These are phyloP conservation scores for Drosophila picticornis DNA, from an alignment of 2,888 invertebrate genomes.

Conservation along the genomic window DNA sequence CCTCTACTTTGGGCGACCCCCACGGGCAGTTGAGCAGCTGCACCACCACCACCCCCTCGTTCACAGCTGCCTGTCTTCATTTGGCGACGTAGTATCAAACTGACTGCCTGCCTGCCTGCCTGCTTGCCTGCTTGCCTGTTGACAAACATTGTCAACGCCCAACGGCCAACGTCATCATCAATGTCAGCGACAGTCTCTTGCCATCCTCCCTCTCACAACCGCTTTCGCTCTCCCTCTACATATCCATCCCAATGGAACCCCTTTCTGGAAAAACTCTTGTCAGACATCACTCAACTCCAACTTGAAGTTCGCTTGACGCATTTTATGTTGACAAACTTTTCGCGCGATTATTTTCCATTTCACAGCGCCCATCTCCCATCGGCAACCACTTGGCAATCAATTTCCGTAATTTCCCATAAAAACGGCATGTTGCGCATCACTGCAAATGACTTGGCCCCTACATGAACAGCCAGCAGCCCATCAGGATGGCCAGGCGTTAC, in stretches of 20 bases:
- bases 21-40: neutral
- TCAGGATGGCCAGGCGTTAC: conserved; percentile 60
- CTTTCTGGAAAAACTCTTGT: conserved; percentile 16
- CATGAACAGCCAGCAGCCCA: conserved; percentile 29
- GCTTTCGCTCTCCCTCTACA: neutral
- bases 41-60: neutral
- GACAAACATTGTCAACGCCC: conserved; percentile 77
- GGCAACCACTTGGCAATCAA: conserved; percentile 66
- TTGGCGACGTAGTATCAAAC: conserved; percentile 26
- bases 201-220: neutral
- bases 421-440: conserved; percentile 64
- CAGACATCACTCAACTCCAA: conserved; percentile 62
- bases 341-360: conserved; percentile 57
- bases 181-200: conserved; percentile 58
- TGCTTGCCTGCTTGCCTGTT: conserved; percentile 40
- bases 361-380: conserved; percentile 8
- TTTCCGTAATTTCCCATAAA: conserved; percentile 78
- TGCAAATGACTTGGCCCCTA: conserved; percentile 14
- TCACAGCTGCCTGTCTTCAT: conserved; percentile 33
- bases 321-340: conserved; percentile 59
- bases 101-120: conserved; percentile 16
- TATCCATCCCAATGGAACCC: neutral
- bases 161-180: conserved; percentile 73
- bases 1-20: neutral
- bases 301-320: conserved; percentile 55